These are phyloP conservation scores for Rhinopomastus cyanomelas DNA, from an alignment of 2,113 vertebrate species.

Conservation along the genomic window DNA sequence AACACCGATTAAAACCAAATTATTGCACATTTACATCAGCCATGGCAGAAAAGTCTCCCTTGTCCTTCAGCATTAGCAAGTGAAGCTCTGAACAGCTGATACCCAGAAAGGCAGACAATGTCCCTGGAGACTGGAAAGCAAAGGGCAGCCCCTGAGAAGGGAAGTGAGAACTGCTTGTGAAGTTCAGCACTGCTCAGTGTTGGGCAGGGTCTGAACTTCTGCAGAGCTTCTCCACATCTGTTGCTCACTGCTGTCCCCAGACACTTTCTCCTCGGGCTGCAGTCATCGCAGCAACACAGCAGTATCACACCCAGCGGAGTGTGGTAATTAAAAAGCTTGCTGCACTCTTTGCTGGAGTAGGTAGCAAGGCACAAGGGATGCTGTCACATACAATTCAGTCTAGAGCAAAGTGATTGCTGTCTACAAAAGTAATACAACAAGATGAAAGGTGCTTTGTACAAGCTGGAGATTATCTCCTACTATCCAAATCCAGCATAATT, in stretches of 20 bases:
- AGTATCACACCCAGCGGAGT: not conserved
- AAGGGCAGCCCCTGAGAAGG: not conserved
- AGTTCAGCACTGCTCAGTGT: not conserved
- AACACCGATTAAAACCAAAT: slow-evolving; percentile 56
- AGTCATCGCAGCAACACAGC: not conserved
- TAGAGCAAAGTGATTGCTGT: not conserved
- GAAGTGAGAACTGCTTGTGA: not conserved
- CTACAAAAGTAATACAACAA: not conserved
- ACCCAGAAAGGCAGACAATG: slow-evolving; percentile 2
- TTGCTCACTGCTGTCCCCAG: not conserved
- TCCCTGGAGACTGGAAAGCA: not conserved
- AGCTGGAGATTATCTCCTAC: slow-evolving; percentile 17
- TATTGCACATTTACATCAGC: slow-evolving; percentile 34
- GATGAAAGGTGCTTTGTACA: slow-evolving; percentile 1
- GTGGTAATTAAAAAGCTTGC: not conserved
- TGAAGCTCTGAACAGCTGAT: slow-evolving; percentile 2
- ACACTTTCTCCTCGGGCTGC: not conserved
- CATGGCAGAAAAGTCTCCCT: slow-evolving; percentile 26
- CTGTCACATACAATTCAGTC: not conserved
- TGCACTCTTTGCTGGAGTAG: not conserved
- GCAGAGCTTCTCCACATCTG: not conserved
- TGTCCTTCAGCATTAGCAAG: slow-evolving; percentile 54
- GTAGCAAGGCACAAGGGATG: not conserved
- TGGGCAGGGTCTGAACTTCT: not conserved
- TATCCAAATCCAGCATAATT: not conserved